phyloP scores from a whole-genome alignment of 2,888 invertebrate species.

The Drosophila kambysellisi region DNA sequence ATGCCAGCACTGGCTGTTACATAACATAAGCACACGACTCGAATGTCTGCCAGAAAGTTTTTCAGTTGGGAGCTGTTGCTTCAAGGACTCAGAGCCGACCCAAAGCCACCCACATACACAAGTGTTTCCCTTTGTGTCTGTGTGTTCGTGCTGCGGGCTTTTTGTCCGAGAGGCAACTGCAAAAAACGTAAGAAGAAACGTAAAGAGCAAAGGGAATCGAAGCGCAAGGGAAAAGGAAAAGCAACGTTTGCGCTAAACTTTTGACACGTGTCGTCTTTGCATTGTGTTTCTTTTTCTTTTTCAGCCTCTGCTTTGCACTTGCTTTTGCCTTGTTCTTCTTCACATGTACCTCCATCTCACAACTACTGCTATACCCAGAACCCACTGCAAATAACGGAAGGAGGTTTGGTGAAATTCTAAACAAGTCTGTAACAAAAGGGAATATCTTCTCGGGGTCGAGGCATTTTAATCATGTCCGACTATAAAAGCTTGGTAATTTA shows the following conservation, averaged over 20 bases:
- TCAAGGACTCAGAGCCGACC: conserved; percentile 67
- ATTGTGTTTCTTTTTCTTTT: conserved; percentile 11
- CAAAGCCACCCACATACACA: conserved; percentile 11
- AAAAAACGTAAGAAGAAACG: conserved; percentile 16
- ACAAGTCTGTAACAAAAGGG: not conserved
- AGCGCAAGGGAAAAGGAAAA: conserved; percentile 13
- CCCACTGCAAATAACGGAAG: not conserved
- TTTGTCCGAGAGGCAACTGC: conserved; percentile 38
- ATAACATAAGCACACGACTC: conserved; percentile 31
- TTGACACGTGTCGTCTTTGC: conserved; percentile 59
- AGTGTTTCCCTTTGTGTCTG: conserved; percentile 7
- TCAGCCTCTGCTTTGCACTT: not conserved
- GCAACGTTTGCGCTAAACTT: conserved; percentile 56
- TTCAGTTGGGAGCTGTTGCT: conserved; percentile 60
- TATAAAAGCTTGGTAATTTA: not conserved
- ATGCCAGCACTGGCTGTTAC: conserved; percentile 4
- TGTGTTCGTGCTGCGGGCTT: conserved; percentile 17
- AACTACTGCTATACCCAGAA: fast-evolving
- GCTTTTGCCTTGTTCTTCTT: not conserved
- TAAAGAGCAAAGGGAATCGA: conserved; percentile 3
- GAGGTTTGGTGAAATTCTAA: not conserved
- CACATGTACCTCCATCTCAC: not conserved
- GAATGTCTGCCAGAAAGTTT: conserved; percentile 10
- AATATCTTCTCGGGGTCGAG: not conserved
- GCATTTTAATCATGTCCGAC: not conserved